Base-by-base conservation (phyloP, 92 coral and sea anemone genomes). In the Phymanthus crucifer region DNA sequence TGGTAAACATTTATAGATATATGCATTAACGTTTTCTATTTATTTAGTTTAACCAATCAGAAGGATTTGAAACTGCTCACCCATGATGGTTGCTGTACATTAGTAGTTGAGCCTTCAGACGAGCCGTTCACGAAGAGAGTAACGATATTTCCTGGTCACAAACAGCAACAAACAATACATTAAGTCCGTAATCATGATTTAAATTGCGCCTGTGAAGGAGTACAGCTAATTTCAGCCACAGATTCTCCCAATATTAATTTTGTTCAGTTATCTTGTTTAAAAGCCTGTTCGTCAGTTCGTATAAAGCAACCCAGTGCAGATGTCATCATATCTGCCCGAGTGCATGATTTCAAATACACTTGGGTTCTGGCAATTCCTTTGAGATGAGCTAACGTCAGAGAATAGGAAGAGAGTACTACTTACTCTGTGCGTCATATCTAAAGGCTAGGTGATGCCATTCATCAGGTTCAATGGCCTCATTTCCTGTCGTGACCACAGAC, bases 401-500 rank as follows among this genome's bases (percentile, higher is more conserved):
- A 58, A 37, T 61, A 61, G 47, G 71, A 31, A 35, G 77, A 24
- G 23, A 6, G 35, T 66, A 72, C 92, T 64, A 72, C 92, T 64
- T 90, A 95, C 97, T 92, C 78, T 95, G 98, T 21, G 98, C 98
- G 66, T 95, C 98, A 73, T 92, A 95, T 90, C 95, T 90, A 40
- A 92, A 84, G 50, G 91, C 94, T 75, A 95, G 80, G 80, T 95
- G 98, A 87, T 95, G 98, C 98, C 98, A 95, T 80, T 95, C 91
- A n/a, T 84, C 92, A 32, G 94, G 89, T 66, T 95, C 97, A 43
- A 95, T 82, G 27, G 80, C 71, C 73, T 93, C 97, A 34, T 73
- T 81, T 32, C 95, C 97, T 58, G 77, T 58, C 1, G 84, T 84
- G 11, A 83, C 80, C 24, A 69, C 91, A 5, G 89, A 82, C 17